Evolutionary conservation across 1,140 invertebrate species (phyloP).

Genomic region (Campoletis sonorensis): DNA sequence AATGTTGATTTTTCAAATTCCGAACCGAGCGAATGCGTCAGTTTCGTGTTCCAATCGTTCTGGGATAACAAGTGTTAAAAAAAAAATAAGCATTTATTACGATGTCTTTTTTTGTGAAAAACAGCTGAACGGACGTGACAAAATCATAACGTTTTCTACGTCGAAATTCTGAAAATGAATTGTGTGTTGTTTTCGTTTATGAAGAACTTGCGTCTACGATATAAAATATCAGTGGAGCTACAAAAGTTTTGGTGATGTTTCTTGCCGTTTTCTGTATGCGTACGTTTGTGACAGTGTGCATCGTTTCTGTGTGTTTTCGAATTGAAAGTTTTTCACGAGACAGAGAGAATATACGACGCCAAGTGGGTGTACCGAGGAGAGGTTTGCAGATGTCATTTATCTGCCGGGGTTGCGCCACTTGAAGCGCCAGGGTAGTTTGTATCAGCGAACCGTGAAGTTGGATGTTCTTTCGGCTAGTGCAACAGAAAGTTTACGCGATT

Average conservation of each 20-base stretch:
- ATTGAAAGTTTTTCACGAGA: conserved; percentile 34
- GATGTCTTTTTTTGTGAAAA: no score
- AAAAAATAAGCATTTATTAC: no score
- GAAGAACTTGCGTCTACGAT: no score
- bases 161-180: no score
- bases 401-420: conserved; percentile 30
- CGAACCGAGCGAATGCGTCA: no score
- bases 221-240: not conserved
- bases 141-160: no score
- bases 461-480: conserved; percentile 40
- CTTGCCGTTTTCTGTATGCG: not conserved
- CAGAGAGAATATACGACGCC: not conserved
- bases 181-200: no score
- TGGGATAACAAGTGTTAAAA: no score
- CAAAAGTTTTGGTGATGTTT: not conserved
- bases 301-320: not conserved
- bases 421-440: conserved; percentile 36
- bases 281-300: no score
- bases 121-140: no score
- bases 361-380: conserved; percentile 2
- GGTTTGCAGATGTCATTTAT: conserved; percentile 46
- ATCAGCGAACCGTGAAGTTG: conserved; percentile 43
- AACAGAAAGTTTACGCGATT: conserved; percentile 42
- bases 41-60: no score
- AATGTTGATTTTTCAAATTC: no score